phyloP scores from a whole-genome alignment of 2,113 vertebrate genomes.

The Blennius ocellaris region DNA sequence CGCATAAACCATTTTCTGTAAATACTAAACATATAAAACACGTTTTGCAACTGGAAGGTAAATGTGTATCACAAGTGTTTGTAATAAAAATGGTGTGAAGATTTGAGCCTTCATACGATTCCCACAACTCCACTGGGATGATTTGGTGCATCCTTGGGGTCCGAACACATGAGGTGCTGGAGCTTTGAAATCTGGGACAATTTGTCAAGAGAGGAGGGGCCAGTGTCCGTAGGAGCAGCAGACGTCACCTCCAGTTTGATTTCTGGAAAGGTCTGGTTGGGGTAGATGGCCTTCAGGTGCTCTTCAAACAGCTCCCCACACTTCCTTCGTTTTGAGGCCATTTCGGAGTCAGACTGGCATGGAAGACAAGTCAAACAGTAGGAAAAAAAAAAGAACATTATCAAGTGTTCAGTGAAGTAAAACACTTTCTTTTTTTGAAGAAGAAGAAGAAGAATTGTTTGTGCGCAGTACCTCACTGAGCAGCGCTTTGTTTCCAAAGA shows the following conservation, averaged over 20 bases:
- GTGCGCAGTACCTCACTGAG: constrained; percentile 81
- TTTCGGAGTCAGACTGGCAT: constrained; percentile 84
- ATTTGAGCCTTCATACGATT: constrained; percentile 11
- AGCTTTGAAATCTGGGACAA: constrained; percentile 19
- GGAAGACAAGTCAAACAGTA: not conserved
- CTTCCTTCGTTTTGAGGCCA: constrained; percentile 82
- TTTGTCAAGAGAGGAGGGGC: constrained; percentile 8
- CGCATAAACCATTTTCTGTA: not conserved
- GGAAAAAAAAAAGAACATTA: not conserved
- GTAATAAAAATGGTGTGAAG: not conserved
- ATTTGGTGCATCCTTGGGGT: constrained; percentile 23
- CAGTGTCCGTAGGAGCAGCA: constrained; percentile 6
- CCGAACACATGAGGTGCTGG: constrained; percentile 8
- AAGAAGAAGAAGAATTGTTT: not conserved
- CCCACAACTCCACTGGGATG: constrained; percentile 20
- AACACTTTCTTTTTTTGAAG: not conserved
- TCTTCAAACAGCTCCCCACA: constrained; percentile 86
- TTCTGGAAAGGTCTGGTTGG: constrained; percentile 82
- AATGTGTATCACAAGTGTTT: not conserved
- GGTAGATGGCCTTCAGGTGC: constrained; percentile 85
- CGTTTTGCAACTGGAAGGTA: constrained; percentile 17
- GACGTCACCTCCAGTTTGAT: constrained; percentile 52
- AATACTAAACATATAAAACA: constrained; percentile 2
- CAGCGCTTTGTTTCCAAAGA: constrained; percentile 88
- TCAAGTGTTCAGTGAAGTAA: not conserved